Conservation (phyloP, 2,113 vertebrate species). For the Falco punctatus region DNA sequence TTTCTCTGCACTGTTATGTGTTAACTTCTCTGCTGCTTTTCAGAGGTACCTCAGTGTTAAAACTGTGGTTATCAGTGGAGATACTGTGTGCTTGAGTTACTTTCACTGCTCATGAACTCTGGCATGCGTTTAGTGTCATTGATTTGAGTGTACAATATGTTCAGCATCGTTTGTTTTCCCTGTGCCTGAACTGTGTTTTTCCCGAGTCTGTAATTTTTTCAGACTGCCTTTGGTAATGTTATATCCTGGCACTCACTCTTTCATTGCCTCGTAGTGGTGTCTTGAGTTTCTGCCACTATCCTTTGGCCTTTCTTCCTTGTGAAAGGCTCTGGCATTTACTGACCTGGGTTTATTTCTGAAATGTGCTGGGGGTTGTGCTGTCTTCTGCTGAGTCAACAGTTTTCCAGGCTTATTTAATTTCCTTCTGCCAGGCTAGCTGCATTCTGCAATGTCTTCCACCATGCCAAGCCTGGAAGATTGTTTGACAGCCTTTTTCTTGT, state of each 20-base stretch:
- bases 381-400: slow-evolving; percentile 34
- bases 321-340: not conserved
- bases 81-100: slow-evolving; percentile 16
- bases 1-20: fast-evolving
- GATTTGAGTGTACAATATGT: slow-evolving; percentile 13
- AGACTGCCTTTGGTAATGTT: not conserved
- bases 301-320: not conserved
- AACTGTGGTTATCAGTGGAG: not conserved
- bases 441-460: not conserved
- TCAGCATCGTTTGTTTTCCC: slow-evolving; percentile 28
- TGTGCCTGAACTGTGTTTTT: slow-evolving; percentile 21
- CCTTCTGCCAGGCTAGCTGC: not conserved
- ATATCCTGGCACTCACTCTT: not conserved
- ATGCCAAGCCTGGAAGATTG: slow-evolving; percentile 24
- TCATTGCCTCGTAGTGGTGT: not conserved
- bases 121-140: not conserved
- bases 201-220: not conserved
- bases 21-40: not conserved
- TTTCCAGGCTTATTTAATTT: slow-evolving; percentile 26
- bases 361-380: not conserved
- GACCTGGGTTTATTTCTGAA: not conserved
- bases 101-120: not conserved
- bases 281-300: not conserved
- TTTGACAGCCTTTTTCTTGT: slow-evolving; percentile 44
- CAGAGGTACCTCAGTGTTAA: not conserved